Base-by-base conservation (phyloP, 2,888 invertebrate genomes). In the Tricholauxania praeusta region DNA sequence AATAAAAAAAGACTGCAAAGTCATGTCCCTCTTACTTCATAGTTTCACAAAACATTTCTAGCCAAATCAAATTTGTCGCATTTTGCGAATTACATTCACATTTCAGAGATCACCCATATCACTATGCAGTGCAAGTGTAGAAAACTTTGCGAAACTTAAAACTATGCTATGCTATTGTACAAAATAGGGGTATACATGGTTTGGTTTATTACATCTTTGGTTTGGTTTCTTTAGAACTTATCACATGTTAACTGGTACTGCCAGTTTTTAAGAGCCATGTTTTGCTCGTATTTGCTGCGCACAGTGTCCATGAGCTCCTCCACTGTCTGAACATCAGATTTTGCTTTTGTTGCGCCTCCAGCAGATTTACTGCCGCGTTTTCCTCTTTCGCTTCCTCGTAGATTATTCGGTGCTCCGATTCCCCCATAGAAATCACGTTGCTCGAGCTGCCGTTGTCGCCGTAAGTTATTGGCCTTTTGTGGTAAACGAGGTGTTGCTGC, bases 171-270 rank as follows among this genome's bases (percentile, higher is more conserved):
- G 10, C 39, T 39, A 39, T 10, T 10, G 39, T 39, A 39, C 8
- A 39, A 39, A 39, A 39, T 39, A 39, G 10, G 39, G 39, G 39
- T 39, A 39, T 39, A 10, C 10, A 39, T 7, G 2, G 39, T 39
- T 39, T 39, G 10, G 10, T 39, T 39, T 39, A 39, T 39, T 39
- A 39, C 39, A 39, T 39, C 39, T 39, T 39, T 39, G 39, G 39
- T 39, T 39, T 39, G 39, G 39, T 39, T 39, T 39, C 39, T 10
- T 39, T 81, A 87, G 74, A 88, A 82, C 78, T 86, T 85, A 78
- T 87, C 85, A 82, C 86, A 87, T 74, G 88, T 87, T 74, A 88
- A 79, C 78, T 88, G 87, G 80, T 88, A 87, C 78, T 86, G 84
- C 88, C 88, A 88, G 82, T 88, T 87, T 80, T 83, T 85, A 80